Evolutionary conservation across 2,888 invertebrate species (phyloP), one percentile per base, ranked within the genome.

Genomic region (Eristalis intricaria): DNA sequence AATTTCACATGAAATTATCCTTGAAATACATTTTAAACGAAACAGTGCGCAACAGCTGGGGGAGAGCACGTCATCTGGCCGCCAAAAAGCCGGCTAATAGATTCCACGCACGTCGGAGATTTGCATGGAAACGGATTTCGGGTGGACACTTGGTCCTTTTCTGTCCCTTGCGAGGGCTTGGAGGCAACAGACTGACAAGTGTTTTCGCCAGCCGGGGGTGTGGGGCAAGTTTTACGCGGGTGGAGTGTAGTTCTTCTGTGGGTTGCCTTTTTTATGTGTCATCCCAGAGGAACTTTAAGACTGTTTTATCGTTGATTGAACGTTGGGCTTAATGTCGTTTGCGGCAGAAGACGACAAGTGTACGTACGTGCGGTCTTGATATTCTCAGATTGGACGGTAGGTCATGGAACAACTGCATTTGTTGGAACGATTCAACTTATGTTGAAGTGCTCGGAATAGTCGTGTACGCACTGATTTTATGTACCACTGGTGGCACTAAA

Each of bases 71-170:
- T 74, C 77, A 69, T 66, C 73, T 78, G 64, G 60, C 40, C 50
- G 50, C 13, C 23, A 38, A 60, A n/a, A 65, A 80, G 75, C 68
- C 43, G 76, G 22, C 19, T 76, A 83, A 76, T 79, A 83, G 68
- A 80, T 87, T 87, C 76, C 5, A 68, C 79, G 71, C 83, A 87
- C 87, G 84, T 84, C 43, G 71, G 40, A 43, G 50, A 87, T 87
- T 84, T 87, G 64, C 83, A 80, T 87, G 68, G 35, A 76, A 50
- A 79, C 75, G 58, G 64, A 76, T 71, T 79, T 79, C 79, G 79
- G 68, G 71, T 73, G 71, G 40, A 5, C 13, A 43, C 13, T 23
- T 50, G 32, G n/a, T 38, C 66, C 19, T 58, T 22, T 74, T 70
- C 60, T 79, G n/a, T 19, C 19, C 1, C 50, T 8, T 61, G 60